Evolutionary conservation across 2,888 invertebrate genomes (phyloP), one percentile per base, ranked within the genome.

Genomic region (Achlya flavicornis): DNA sequence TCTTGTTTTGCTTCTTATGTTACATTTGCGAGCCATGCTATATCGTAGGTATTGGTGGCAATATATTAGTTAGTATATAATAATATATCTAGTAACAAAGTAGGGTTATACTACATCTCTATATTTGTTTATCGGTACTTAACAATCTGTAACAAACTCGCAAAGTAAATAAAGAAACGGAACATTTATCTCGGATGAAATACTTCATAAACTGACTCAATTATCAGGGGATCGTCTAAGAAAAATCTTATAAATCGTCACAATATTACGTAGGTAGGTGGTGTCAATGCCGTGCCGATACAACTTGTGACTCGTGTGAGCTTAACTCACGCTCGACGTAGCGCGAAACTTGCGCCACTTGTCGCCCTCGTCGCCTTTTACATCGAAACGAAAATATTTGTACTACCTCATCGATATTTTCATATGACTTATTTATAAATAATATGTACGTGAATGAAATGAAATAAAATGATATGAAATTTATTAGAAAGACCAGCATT

Each of bases 321-420:
- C 75, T 77, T 66, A 62, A 57, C 68, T 73, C 70, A 69, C 73
- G 83, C 81, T 83, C 74, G 70, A 66, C 69, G 77, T 76, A 80
- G 81, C 81, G 75, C 69, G 74, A 72, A 78, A 84, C 77, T 62
- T 68, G 69, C 67, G 69, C 64, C 74, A 75, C 78, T 76, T 78
- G 78, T 68, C 71, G 63, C 75, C 66, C 61, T 62, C 62, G 57
- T 33, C 43, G 57, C 33, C 57, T 68, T 38, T 41, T 62, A 64
- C 65, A 61, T 60, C 12, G 14, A 53, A 53, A 10, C 16, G 10
- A 53, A 53, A n/a, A 53, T 53, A 53, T 53, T 53, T 53, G 16
- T 53, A 53, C 53, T 19, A 53, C 53, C n/a, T 16, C 10, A 53
- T 53, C 19, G 53, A 53, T 53, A 53, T 53, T 53, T 53, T 53